phyloP scores from a whole-genome alignment of 2,113 vertebrate genomes.

The Gasterosteus aculeatus region DNA sequence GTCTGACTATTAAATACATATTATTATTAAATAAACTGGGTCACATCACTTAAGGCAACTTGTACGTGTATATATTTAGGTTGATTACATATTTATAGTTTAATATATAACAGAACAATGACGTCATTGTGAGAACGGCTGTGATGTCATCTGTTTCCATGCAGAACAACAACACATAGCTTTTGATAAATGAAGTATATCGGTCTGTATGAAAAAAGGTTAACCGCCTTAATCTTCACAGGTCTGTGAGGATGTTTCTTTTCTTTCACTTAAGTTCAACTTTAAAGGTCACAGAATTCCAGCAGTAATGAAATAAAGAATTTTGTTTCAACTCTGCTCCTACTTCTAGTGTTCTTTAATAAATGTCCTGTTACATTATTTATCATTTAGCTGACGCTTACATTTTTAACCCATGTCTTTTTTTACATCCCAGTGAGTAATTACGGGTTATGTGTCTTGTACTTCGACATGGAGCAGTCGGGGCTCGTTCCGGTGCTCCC shows the following conservation, averaged over 20 bases:
- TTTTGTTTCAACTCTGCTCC: too few relatives aligned
- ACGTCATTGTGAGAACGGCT: not conserved
- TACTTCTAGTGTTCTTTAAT: too few relatives aligned
- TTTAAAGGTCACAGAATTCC: not conserved
- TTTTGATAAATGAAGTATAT: not conserved
- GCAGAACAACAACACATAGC: not conserved
- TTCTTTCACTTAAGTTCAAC: not conserved
- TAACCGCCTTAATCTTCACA: not conserved
- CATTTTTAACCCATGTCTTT: too few relatives aligned
- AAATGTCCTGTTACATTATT: too few relatives aligned
- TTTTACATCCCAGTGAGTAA: too few relatives aligned
- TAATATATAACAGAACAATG: not conserved
- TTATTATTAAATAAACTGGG: too few relatives aligned
- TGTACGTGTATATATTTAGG: too few relatives aligned
- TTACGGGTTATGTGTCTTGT: too few relatives aligned
- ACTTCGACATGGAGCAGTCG: too few relatives aligned
- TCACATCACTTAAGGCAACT: not conserved
- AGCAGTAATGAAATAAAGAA: not conserved
- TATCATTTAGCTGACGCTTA: too few relatives aligned
- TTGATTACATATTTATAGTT: not conserved
- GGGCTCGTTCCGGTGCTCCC: too few relatives aligned
- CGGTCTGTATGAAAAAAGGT: not conserved
- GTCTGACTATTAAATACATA: not conserved
- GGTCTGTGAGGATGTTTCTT: not conserved
- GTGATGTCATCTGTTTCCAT: slow-evolving; percentile 11